A percentile compares a stretch with the other conserved stretches of the same genome.
phyloP scores from a whole-genome alignment of 2,113 vertebrate genomes.

The Pungitius pungitius region DNA sequence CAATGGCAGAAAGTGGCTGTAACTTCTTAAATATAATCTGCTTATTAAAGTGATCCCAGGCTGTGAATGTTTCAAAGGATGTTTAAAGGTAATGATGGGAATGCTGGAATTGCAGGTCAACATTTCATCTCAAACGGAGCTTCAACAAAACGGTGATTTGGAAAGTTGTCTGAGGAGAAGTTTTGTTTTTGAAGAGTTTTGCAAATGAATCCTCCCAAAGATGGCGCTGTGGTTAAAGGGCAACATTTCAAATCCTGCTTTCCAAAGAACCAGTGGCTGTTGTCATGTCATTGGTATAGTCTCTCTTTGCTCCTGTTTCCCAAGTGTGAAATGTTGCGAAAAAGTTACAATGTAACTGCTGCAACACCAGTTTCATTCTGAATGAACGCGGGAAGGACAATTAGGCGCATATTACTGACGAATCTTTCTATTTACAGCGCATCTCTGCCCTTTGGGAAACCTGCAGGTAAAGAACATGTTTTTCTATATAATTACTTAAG shows the following conservation, averaged over 20 bases:
- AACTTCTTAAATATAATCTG: background rate
- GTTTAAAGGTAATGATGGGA: constrained; percentile 13
- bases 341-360: background rate
- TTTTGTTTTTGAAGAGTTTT: background rate
- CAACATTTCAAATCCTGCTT: background rate
- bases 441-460: background rate
- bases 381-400: background rate
- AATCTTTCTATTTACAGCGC: background rate
- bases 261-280: background rate
- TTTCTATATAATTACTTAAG: background rate
- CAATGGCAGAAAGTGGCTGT: background rate
- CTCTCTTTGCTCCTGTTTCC: background rate
- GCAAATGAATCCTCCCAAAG: background rate
- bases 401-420: too few species aligned
- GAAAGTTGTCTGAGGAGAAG: background rate
- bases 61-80: background rate
- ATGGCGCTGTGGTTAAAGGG: background rate
- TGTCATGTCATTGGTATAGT: background rate
- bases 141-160: background rate
- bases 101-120: background rate
- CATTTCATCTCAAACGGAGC: background rate
- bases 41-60: background rate
- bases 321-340: background rate
- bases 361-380: background rate
- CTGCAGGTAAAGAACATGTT: background rate